Evolutionary conservation across 2,888 invertebrate genomes (phyloP), one percentile per base, ranked within the genome.

Genomic region (Mimas tiliae): DNA sequence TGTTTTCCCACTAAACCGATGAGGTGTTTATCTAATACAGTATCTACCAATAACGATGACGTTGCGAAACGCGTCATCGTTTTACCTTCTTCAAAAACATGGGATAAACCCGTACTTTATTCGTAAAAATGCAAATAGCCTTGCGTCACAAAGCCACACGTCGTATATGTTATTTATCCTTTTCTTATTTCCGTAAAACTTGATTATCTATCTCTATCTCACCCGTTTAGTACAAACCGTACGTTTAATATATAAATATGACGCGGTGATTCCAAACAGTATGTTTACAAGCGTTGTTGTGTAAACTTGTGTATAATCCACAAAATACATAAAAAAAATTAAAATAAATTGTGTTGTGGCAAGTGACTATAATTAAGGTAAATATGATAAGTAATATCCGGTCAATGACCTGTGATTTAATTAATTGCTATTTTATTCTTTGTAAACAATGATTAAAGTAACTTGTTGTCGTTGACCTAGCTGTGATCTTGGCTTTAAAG

Each of bases 261-360:
- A 55, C 9, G 19, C 55, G 34, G 14, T 47, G 12, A 2, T 27
- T 0, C 16, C 62, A 66, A 65, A 68, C 65, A 45, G 14, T 67
- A 80, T 72, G 38, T 42, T 19, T 58, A 58, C 12, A 19, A 38
- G 7, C 1, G 16, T 12, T 58, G 19, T 58, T 19, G 42, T 42
- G 58, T 38, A 19, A 19, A 42, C 42, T 58, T 38, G 58, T 58
- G 38, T 42, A n/a, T n/a, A 12, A 6, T 38, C 14, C 3, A 38
- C 7, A 19, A 19, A 3, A 6, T 42, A 27, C 27, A 4, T 19
- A 42, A 42, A 42, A 9, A 42, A 58, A 34, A 16, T n/a, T 9
- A 19, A 16, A 50, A 11, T 50, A 50, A 4, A n/a, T 58, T 42
- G 38, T 58, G 38, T 12, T 42, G 58, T 42, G 38, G 12, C 1